A percentile compares a stretch with the other conserved stretches of the same genome.
Conservation (phyloP, 1,140 invertebrate species). For the Ceratina japonica region DNA sequence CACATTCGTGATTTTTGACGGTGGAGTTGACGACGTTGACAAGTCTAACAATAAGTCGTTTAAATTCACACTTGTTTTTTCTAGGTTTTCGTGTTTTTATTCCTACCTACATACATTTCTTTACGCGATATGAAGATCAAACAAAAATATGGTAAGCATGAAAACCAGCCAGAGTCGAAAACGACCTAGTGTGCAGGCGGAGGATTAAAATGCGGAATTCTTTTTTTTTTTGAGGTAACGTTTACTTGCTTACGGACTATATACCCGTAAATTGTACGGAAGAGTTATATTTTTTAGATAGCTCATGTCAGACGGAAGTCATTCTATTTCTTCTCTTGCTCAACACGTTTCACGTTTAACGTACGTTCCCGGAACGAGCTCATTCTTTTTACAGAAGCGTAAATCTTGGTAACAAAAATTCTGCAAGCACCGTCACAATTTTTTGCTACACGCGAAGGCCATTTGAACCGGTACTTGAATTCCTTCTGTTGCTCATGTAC, state of each 20-base stretch:
- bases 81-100: too few species aligned
- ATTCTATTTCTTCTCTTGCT: background rate
- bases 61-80: too few species aligned
- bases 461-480: background rate
- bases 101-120: too few species aligned
- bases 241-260: background rate
- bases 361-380: background rate
- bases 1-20: too few species aligned
- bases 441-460: background rate
- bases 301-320: background rate
- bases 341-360: background rate
- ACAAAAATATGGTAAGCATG: too few species aligned
- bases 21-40: too few species aligned
- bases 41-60: too few species aligned
- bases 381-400: background rate
- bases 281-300: background rate
- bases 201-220: too few species aligned
- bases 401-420: background rate
- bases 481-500: background rate
- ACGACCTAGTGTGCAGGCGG: too few species aligned
- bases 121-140: too few species aligned
- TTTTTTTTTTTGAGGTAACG: background rate
- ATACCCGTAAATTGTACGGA: background rate
- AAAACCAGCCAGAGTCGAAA: too few species aligned
- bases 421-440: background rate